These are phyloP conservation scores for Petaurus breviceps DNA, from an alignment of 2,113 vertebrate genomes.

Conservation along the genomic window DNA sequence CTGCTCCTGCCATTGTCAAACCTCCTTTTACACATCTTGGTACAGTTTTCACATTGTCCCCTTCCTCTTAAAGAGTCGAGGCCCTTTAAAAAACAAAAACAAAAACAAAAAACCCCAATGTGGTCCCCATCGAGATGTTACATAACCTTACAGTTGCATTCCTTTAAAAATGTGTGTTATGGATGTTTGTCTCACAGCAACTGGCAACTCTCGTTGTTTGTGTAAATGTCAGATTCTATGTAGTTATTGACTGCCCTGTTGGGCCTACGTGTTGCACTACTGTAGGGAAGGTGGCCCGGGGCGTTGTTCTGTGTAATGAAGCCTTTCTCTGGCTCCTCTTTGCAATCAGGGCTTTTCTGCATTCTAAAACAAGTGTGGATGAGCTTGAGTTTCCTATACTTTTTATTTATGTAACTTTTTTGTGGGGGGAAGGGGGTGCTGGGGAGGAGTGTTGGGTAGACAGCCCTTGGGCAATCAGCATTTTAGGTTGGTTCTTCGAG, in stretches of 20 bases:
- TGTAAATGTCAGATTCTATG: conserved; percentile 76
- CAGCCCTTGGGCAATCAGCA: accelerated
- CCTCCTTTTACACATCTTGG: neutral
- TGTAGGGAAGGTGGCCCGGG: conserved; percentile 67
- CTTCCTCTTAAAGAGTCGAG: neutral
- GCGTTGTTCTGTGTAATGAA: conserved; percentile 64
- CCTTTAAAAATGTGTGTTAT: conserved; percentile 68
- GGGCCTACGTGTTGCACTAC: conserved; percentile 52
- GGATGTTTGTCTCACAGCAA: conserved; percentile 76
- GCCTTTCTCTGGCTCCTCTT: conserved; percentile 73
- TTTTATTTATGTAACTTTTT: conserved; percentile 51
- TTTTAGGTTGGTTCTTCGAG: conserved; percentile 51
- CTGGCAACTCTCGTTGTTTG: conserved; percentile 74
- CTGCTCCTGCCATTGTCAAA: neutral
- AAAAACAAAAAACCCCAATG: neutral
- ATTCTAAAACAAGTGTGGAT: conserved; percentile 22
- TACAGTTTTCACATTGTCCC: neutral
- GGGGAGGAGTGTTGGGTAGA: conserved; percentile 14
- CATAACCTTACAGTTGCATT: conserved; percentile 47
- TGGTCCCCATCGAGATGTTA: neutral
- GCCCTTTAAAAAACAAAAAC: conserved; percentile 23
- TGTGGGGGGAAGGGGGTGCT: neutral
- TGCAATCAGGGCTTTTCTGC: conserved; percentile 56
- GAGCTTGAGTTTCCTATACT: conserved; percentile 29
- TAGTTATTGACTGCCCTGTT: conserved; percentile 71